Base-by-base conservation (phyloP, 2,113 vertebrate genomes). In the Stigmatopora argus region DNA sequence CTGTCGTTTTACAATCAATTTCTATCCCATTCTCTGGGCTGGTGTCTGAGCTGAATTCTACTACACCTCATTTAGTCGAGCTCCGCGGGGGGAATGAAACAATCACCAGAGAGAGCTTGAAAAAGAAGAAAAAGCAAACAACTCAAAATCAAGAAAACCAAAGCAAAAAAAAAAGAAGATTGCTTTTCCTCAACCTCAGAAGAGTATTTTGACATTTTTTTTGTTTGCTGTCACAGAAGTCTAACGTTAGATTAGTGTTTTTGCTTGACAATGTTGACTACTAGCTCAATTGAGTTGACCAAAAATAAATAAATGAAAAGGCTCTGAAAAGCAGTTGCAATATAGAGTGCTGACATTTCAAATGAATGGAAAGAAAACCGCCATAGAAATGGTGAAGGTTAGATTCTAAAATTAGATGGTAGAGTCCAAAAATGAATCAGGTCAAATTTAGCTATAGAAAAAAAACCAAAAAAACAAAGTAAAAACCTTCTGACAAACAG, bases 61-160 rank as follows among this genome's bases (percentile, higher is more conserved):
- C 67, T 66, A 81, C 84, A 81, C 80, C 81, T 88, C 85, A 86
- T 85, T 85, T 81, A 83, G 74, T 79, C 74, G 31, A 14, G 63
- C 84, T 81, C 88, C 73, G 71, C 79, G 68, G 87, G 88, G 83
- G 53, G 78, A 81, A 74, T 59, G 77, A 71, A 75, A 81, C 38
- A 85, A 85, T 79, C 75, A 85, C 74, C 55, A 62, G 70, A 75
- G 70, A 74, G 71, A 71, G 12, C 38, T 21, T 45, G 12, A 44
- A 5, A 58, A 68, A 78, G 10, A 73, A 80, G 75, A 85, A 89
- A 83, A 89, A 89, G 89, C 86, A 89, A 89, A 89, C 85, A 88
- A 89, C 90, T 90, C 85, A 88, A 85, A 89, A 71, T 76, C 70
- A 76, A 82, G 82, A 85, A 83, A 69, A 78, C 60, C 78, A 70